Evolutionary conservation across 37 sponge, comb jelly and placozoan genomes (phyloP).

Genomic region (Hormiphora californensis): DNA sequence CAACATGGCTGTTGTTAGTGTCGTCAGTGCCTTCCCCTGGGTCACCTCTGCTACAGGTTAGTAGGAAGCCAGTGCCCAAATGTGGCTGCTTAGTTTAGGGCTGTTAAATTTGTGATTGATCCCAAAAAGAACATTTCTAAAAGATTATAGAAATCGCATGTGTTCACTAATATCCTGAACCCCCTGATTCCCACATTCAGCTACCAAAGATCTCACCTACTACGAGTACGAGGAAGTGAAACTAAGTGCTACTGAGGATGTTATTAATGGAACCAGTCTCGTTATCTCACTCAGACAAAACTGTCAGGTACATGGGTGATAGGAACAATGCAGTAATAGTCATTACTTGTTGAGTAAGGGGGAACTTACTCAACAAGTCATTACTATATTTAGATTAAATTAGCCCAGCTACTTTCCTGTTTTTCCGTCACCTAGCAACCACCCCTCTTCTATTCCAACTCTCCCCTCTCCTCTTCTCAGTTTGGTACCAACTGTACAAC

Average conservation of each 20-base stretch:
- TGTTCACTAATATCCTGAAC: no score
- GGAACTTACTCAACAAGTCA: no score
- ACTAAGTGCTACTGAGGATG: not conserved
- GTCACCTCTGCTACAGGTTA: not conserved
- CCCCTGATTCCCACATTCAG: not conserved
- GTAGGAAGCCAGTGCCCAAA: not conserved
- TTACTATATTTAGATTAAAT: not conserved
- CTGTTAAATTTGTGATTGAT: no score
- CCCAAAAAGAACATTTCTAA: no score
- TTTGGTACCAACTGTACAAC: slow-evolving; percentile 10
- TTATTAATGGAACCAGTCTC: not conserved
- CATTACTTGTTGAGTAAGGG: no score
- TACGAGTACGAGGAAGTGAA: not conserved
- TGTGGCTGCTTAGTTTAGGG: no score
- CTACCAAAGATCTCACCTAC: not conserved
- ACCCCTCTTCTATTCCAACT: no score
- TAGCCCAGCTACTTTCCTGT: not conserved
- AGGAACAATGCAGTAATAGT: not conserved
- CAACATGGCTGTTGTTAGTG: not conserved
- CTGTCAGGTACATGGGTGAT: not conserved
- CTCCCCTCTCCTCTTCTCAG: no score
- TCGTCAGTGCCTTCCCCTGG: slow-evolving; percentile 10
- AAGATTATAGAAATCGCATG: no score
- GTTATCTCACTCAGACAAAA: not conserved
- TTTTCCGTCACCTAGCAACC: not conserved